phyloP scores from a whole-genome alignment of 2,113 vertebrate species.

The Syngnathus typhle region DNA sequence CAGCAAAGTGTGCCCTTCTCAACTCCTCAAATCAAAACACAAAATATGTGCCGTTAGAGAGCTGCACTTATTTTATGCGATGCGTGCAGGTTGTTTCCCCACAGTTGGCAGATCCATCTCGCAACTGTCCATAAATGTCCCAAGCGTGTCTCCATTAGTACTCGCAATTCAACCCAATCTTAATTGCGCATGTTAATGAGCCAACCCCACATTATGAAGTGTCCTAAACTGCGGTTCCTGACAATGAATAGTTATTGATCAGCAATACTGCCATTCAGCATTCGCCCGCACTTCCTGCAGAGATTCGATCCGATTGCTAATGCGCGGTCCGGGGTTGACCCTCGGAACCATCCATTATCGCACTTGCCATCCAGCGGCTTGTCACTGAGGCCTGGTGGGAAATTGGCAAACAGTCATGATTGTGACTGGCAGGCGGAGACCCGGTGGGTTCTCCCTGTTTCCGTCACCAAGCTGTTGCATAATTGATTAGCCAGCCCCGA shows the following conservation, averaged over 20 bases:
- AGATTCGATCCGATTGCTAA: constrained; percentile 67
- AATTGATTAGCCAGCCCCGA: constrained; percentile 34
- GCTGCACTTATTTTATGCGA: neutral
- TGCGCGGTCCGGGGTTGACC: constrained; percentile 68
- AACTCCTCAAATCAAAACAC: constrained; percentile 16
- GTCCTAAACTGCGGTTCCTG: constrained; percentile 61
- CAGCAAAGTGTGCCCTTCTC: constrained; percentile 35
- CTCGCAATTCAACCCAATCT: constrained; percentile 55
- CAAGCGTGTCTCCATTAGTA: constrained; percentile 57
- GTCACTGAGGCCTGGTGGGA: constrained; percentile 61
- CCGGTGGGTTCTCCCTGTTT: constrained; percentile 43
- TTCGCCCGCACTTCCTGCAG: constrained; percentile 66
- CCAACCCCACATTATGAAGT: constrained; percentile 69
- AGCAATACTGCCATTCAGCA: constrained; percentile 64
- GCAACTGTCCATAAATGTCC: constrained; percentile 55
- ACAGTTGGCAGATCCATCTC: constrained; percentile 63
- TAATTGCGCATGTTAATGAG: constrained; percentile 74
- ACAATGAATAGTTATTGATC: constrained; percentile 76
- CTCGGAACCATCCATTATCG: constrained; percentile 69
- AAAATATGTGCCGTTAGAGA: neutral
- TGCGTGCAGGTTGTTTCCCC: constrained; percentile 12
- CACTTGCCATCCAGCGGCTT: constrained; percentile 51
- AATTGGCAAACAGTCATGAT: constrained; percentile 55
- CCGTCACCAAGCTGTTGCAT: constrained; percentile 50
- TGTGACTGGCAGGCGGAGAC: constrained; percentile 48